Conservation (phyloP, 2,113 vertebrate genomes). For the Brevimyrus niger region DNA sequence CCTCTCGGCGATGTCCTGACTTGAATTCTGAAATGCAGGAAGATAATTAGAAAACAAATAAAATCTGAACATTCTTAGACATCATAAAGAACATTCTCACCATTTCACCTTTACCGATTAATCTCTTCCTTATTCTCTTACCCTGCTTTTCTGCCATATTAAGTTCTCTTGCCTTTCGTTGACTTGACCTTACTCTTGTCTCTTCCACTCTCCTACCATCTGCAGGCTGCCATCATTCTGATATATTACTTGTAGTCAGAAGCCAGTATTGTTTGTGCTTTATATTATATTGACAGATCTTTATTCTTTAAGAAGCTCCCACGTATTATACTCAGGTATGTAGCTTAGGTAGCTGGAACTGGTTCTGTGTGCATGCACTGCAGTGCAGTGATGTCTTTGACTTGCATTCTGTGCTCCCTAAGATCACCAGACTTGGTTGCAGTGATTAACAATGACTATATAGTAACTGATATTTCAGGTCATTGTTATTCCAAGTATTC, state of each 20-base stretch:
- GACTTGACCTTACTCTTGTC: background rate
- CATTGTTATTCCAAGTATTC: background rate
- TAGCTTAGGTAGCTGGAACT: background rate
- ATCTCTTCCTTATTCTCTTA: background rate
- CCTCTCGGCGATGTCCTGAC: conserved; percentile 58
- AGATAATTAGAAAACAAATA: conserved; percentile 23
- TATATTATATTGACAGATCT: background rate
- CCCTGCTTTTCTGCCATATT: background rate
- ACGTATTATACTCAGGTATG: background rate
- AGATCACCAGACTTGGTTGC: background rate
- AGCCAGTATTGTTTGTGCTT: background rate
- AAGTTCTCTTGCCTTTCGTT: background rate
- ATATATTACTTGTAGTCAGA: background rate
- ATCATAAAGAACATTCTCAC: background rate
- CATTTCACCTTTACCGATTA: background rate
- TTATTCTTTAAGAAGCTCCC: background rate
- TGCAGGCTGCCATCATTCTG: background rate
- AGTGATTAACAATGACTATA: background rate
- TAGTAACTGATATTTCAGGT: background rate
- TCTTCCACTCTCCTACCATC: background rate
- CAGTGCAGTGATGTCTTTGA: background rate
- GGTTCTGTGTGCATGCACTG: background rate
- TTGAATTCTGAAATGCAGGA: conserved; percentile 45
- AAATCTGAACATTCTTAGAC: conserved; percentile 10
- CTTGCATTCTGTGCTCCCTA: background rate